phyloP scores from a whole-genome alignment of 2,888 invertebrate genomes.

The Synergus umbraculus region DNA sequence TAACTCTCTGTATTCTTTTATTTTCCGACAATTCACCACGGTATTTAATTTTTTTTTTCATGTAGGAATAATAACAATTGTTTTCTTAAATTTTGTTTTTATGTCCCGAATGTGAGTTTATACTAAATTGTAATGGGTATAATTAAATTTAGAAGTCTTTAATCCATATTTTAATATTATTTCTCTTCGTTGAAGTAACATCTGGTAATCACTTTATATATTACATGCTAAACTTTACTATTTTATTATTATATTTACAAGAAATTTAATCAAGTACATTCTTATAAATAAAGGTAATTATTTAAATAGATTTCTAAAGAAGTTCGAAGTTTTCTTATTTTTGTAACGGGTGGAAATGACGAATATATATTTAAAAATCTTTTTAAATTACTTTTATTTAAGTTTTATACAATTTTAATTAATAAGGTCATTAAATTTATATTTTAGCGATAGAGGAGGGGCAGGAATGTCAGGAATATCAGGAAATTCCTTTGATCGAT shows the following conservation, averaged over 20 bases:
- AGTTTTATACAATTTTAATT: too few species aligned
- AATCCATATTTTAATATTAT: neutral
- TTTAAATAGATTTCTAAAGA: neutral
- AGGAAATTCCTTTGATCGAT: constrained; percentile 78
- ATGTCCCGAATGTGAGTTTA: neutral
- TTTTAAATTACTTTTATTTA: neutral
- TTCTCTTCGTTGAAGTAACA: too few species aligned
- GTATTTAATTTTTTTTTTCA: neutral
- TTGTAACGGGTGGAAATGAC: neutral
- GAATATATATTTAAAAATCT: neutral
- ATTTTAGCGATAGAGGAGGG: constrained; percentile 65
- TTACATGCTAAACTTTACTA: too few species aligned
- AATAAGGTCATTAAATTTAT: neutral
- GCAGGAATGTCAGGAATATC: constrained; percentile 66
- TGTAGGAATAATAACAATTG: neutral
- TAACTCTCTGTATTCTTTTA: neutral
- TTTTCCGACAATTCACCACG: neutral
- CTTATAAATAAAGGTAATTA: neutral
- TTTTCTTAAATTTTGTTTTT: neutral
- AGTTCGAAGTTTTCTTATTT: neutral
- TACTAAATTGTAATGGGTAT: neutral
- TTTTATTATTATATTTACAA: neutral
- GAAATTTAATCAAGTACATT: neutral
- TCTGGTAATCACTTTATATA: too few species aligned
- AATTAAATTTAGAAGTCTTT: neutral